Evolutionary conservation across 2,113 vertebrate genomes (phyloP).

Genomic region (Mola mola): DNA sequence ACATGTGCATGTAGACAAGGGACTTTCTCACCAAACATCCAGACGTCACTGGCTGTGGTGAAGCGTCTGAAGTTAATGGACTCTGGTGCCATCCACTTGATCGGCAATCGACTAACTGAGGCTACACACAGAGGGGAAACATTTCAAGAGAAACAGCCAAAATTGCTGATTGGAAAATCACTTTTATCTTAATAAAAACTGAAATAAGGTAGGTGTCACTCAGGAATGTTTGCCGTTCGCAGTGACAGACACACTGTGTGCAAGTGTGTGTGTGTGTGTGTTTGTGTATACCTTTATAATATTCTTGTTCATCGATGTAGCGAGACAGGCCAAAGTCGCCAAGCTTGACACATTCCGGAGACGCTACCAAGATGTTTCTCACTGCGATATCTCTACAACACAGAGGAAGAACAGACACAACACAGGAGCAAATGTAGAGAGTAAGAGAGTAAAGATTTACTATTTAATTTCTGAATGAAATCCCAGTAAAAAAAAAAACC

Average conservation of each 20-base stretch:
- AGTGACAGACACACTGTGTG: no score
- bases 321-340: slow-evolving; percentile 96
- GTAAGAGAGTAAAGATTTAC: not conserved
- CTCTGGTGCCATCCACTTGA: slow-evolving; percentile 98
- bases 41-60: slow-evolving; percentile 92
- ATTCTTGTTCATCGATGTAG: slow-evolving; percentile 93
- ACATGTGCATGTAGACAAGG: not conserved
- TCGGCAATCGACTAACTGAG: slow-evolving; percentile 88
- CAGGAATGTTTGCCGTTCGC: no score
- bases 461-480: not conserved
- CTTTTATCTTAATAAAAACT: no score
- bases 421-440: not conserved
- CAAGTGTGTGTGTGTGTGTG: not conserved
- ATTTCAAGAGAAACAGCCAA: not conserved
- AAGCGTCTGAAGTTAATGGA: slow-evolving; percentile 98
- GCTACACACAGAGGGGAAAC: slow-evolving; percentile 74
- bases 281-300: slow-evolving; percentile 89
- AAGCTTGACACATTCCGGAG: slow-evolving; percentile 88
- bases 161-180: no score
- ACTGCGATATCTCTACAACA: slow-evolving; percentile 90
- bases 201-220: no score
- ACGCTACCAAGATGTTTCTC: slow-evolving; percentile 90
- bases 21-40: slow-evolving; percentile 92
- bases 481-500: not conserved
- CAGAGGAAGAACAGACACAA: slow-evolving; percentile 1